These are phyloP conservation scores for Drosophila longiperda DNA, from an alignment of 2,888 invertebrate species.

Conservation along the genomic window DNA sequence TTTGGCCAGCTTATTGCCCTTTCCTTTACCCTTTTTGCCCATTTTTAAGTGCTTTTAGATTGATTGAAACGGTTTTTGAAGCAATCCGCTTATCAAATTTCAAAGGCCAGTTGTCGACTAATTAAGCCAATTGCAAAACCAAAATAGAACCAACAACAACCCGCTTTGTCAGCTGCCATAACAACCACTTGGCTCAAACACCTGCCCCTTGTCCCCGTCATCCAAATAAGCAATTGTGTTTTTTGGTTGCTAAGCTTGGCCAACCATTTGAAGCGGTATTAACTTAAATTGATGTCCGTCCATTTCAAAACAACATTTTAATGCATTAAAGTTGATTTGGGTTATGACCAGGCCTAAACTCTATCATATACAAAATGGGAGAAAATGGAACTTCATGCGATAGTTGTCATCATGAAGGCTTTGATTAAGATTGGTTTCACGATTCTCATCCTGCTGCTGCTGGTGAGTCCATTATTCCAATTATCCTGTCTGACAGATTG, in stretches of 20 bases:
- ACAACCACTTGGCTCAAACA: slow-evolving; percentile 29
- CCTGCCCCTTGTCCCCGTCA: background rate
- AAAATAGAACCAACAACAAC: slow-evolving; percentile 34
- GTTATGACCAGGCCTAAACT: slow-evolving; percentile 2
- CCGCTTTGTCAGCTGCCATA: slow-evolving; percentile 47
- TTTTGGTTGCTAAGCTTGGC: slow-evolving; percentile 48
- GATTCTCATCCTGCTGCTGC: slow-evolving; percentile 10
- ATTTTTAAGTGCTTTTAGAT: slow-evolving; percentile 71
- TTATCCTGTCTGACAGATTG: background rate
- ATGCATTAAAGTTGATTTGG: slow-evolving; percentile 44
- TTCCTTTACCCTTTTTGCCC: slow-evolving; percentile 89
- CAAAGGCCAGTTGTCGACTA: slow-evolving; percentile 49
- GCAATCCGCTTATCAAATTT: slow-evolving; percentile 60
- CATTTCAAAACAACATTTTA: slow-evolving; percentile 60
- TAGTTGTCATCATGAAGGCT: slow-evolving; percentile 20
- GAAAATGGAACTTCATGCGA: background rate
- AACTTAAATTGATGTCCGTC: slow-evolving; percentile 59
- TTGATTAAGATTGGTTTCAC: slow-evolving; percentile 18
- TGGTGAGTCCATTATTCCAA: slow-evolving; percentile 3
- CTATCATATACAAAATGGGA: slow-evolving; percentile 43
- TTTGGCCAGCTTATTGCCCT: slow-evolving; percentile 90
- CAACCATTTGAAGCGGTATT: slow-evolving; percentile 28
- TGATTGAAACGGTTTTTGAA: slow-evolving; percentile 25
- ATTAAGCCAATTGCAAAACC: slow-evolving; percentile 44
- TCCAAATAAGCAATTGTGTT: background rate